Conservation (phyloP, 2,113 vertebrate genomes). For the Sander lucioperca region DNA sequence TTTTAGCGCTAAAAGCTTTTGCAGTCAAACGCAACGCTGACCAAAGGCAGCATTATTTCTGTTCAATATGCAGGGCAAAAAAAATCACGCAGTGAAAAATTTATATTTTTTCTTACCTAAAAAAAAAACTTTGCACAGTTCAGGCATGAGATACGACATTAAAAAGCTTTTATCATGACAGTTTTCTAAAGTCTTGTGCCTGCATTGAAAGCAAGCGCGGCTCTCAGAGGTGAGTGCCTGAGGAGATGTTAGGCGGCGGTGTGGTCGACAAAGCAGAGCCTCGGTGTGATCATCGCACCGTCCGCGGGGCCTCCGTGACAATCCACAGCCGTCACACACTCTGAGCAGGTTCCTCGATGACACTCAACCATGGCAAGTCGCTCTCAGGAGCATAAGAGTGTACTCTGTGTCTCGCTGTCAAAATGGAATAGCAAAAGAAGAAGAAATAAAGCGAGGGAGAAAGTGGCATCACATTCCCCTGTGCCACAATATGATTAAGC, state of each 20-base stretch:
- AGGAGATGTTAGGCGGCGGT: constrained; percentile 24
- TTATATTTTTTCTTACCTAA: constrained; percentile 46
- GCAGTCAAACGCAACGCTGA: constrained; percentile 20
- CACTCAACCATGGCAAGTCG: constrained; percentile 45
- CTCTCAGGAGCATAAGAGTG: constrained; percentile 38
- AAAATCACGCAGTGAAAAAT: constrained; percentile 57
- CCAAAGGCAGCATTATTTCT: constrained; percentile 23
- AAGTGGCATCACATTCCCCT: constrained; percentile 25
- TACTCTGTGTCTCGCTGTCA: constrained; percentile 45
- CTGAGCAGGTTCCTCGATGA: constrained; percentile 58
- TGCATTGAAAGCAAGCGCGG: background rate
- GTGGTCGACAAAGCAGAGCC: constrained; percentile 32
- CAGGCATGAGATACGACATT: constrained; percentile 60
- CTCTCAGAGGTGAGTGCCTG: constrained; percentile 46
- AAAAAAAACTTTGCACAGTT: constrained; percentile 10
- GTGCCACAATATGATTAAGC: constrained; percentile 52
- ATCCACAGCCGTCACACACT: constrained; percentile 55
- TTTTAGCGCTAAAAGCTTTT: constrained; percentile 70
- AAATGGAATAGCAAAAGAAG: constrained; percentile 22
- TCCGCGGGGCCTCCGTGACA: constrained; percentile 38
- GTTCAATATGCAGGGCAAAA: constrained; percentile 9
- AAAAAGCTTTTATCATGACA: constrained; percentile 80
- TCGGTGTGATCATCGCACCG: constrained; percentile 29
- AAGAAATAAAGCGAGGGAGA: background rate
- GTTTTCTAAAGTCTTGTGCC: constrained; percentile 15